Evolutionary conservation across 2,797 vertebrate species (phyloP).

Genomic region (Moxostoma hubbsi): DNA sequence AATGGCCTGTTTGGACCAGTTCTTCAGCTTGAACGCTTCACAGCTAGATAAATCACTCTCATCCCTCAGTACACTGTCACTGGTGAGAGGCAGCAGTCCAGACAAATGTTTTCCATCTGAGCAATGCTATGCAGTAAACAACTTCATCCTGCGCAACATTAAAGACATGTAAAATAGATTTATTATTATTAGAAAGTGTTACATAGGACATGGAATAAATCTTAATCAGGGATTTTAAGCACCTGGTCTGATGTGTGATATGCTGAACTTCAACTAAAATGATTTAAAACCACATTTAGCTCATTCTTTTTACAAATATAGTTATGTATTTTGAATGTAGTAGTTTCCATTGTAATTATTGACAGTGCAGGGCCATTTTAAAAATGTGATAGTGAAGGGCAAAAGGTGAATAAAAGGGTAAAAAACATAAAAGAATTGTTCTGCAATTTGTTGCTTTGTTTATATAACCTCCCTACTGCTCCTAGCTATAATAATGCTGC

Average conservation of each 20-base stretch:
- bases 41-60: slow-evolving; percentile 63
- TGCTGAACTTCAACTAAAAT: no score
- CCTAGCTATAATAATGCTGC: neutral
- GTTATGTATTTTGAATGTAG: no score
- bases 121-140: slow-evolving; percentile 5
- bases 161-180: no score
- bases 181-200: no score
- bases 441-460: neutral
- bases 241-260: no score
- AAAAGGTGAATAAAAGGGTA: no score
- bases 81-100: neutral
- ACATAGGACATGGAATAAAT: neutral
- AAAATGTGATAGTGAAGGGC: no score
- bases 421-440: neutral
- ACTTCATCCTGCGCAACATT: neutral
- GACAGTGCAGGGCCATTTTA: neutral
- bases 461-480: neutral
- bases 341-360: no score
- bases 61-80: slow-evolving; percentile 39
- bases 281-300: no score
- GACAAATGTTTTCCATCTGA: neutral
- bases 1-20: slow-evolving; percentile 50
- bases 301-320: no score
- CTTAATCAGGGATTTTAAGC: no score
- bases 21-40: slow-evolving; percentile 52